Conservation (phyloP, 2,888 invertebrate species). For the Camponotus fellah region DNA sequence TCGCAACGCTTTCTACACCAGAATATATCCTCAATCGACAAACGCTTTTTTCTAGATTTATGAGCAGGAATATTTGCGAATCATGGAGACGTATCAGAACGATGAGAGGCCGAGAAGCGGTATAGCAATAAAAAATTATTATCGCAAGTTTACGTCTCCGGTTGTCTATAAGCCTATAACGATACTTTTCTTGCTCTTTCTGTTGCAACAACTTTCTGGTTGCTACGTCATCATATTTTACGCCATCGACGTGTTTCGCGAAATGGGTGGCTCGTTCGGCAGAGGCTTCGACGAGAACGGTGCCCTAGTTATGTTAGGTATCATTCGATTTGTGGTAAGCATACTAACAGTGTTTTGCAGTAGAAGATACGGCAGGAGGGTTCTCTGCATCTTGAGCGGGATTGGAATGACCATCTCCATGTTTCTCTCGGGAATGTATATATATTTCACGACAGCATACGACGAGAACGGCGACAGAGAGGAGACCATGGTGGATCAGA, state of each 20-base stretch:
- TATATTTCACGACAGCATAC: conserved; percentile 75
- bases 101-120: conserved; percentile 32
- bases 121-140: conserved; percentile 71
- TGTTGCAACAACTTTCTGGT: conserved; percentile 88
- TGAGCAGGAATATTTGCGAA: conserved; percentile 75
- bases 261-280: conserved; percentile 86
- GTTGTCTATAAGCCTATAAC: conserved; percentile 87
- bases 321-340: conserved; percentile 87
- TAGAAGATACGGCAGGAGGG: conserved; percentile 86
- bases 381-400: conserved; percentile 87
- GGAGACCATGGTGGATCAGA: conserved; percentile 75
- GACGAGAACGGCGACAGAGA: conserved; percentile 75
- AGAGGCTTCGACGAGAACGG: conserved; percentile 86
- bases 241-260: conserved; percentile 87
- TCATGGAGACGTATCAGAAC: conserved; percentile 69
- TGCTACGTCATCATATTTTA: conserved; percentile 88
- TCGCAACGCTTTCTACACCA: background rate
- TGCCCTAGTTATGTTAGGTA: conserved; percentile 86
- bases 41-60: conserved; percentile 73
- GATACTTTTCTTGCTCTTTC: conserved; percentile 86
- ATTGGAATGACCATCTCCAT: conserved; percentile 87
- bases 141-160: conserved; percentile 75
- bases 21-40: background rate
- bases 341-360: conserved; percentile 86
- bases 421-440: conserved; percentile 82